These are phyloP conservation scores for Lepidochrysops patricia DNA, from an alignment of 2,888 invertebrate species.

Conservation along the genomic window DNA sequence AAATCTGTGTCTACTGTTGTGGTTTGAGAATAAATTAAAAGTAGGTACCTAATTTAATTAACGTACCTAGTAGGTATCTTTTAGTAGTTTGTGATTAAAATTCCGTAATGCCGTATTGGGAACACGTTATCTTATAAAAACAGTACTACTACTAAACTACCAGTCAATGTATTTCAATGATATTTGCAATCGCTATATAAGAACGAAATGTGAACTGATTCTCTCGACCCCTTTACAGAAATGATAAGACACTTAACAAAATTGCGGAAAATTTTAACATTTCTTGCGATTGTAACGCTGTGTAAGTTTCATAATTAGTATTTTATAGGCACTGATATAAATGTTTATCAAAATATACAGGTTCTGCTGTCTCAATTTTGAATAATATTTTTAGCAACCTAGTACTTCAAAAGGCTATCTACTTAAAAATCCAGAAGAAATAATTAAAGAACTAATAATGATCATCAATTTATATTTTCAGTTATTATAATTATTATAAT, in stretches of 20 bases:
- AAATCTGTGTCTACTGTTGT: not conserved
- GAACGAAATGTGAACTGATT: constrained; percentile 47
- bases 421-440: not conserved
- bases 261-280: constrained; percentile 57
- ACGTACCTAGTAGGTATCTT: no score
- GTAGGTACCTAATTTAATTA: no score
- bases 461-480: constrained; percentile 29
- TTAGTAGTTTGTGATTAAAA: no score
- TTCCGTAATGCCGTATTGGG: constrained; percentile 8
- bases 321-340: not conserved
- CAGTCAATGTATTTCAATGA: constrained; percentile 5
- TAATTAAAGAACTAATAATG: not conserved
- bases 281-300: constrained; percentile 45
- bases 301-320: constrained; percentile 40
- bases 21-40: not conserved
- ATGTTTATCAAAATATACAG: not conserved
- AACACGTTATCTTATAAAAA: constrained; percentile 8
- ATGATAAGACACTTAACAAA: constrained; percentile 64
- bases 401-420: no score
- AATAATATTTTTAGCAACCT: constrained; percentile 14
- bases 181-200: constrained; percentile 15
- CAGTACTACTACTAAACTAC: not conserved
- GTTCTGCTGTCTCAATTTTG: constrained; percentile 13
- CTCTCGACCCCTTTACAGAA: constrained; percentile 38
- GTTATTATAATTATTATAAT: constrained; percentile 52